A percentile compares a stretch with the other conserved stretches of the same genome.
These are phyloP conservation scores for Pelagia noctiluca DNA, from an alignment of 30 jellyfish, hydroid and myxozoan species.

Conservation along the genomic window DNA sequence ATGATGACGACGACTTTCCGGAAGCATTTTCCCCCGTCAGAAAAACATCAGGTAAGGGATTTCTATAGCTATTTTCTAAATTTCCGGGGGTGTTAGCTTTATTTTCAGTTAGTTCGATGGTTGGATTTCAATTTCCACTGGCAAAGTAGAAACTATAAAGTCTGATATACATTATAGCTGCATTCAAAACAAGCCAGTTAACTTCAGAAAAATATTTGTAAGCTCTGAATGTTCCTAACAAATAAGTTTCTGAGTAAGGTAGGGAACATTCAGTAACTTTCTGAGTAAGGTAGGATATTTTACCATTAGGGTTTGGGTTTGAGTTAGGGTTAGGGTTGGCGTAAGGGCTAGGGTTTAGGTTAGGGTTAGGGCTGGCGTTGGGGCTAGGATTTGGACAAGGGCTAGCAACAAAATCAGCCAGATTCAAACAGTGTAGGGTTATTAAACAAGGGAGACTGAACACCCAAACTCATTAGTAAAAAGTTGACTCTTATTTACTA, in stretches of 20 bases:
- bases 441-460: no score
- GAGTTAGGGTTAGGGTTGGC: no score
- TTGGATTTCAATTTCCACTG: no score
- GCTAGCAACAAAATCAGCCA: no score
- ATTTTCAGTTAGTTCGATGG: neutral
- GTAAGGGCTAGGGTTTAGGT: no score
- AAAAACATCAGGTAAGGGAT: slow-evolving; percentile 43
- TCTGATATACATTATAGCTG: neutral
- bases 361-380: no score
- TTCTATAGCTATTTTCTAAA: neutral
- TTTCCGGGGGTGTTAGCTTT: neutral
- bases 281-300: no score
- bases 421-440: neutral
- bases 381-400: no score
- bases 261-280: no score
- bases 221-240: no score
- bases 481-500: neutral
- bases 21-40: slow-evolving; percentile 64
- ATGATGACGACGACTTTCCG: slow-evolving; percentile 64
- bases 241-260: no score
- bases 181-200: neutral
- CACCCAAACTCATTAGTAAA: neutral
- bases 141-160: neutral
- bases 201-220: neutral
- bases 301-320: no score